Conservation (phyloP, 2,888 invertebrate genomes). For the Leptopterna dolabrata region DNA sequence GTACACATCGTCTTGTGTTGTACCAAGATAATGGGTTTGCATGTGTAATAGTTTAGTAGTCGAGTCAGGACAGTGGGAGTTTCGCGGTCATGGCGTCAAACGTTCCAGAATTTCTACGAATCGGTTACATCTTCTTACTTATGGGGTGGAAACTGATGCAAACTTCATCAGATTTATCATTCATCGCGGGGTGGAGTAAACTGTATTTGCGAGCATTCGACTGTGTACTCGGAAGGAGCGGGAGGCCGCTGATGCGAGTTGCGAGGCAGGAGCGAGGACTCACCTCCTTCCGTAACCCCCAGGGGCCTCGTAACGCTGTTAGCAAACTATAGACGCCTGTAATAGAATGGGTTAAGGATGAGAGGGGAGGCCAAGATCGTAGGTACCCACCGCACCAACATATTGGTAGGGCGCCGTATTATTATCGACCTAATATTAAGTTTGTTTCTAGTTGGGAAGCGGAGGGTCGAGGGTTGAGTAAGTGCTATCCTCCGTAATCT, state of each 20-base stretch:
- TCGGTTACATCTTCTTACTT: no score
- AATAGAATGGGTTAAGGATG: not conserved
- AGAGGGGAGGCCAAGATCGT: not conserved
- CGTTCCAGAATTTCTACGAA: no score
- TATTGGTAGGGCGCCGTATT: not conserved
- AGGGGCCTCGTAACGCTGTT: not conserved
- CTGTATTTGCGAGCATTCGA: not conserved
- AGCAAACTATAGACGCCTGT: not conserved
- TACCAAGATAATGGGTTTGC: no score
- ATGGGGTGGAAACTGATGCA: no score
- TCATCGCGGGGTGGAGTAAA: not conserved
- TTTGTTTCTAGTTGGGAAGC: slow-evolving; percentile 24
- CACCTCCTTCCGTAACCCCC: slow-evolving; percentile 8
- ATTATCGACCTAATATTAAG: slow-evolving; percentile 38
- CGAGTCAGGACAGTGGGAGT: no score
- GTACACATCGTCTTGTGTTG: no score
- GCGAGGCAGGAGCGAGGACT: not conserved
- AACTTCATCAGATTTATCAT: not conserved
- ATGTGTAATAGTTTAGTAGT: no score
- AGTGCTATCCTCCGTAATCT: slow-evolving; percentile 35
- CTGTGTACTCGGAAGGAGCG: not conserved
- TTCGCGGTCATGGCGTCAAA: no score
- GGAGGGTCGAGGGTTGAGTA: slow-evolving; percentile 4
- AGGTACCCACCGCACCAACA: not conserved
- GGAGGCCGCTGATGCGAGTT: not conserved